Percentiles rank a stretch among this genome's conserved stretches.
Evolutionary conservation across 2,888 invertebrate species (phyloP).

Genomic region (Drosophila nr. perissopoda): DNA sequence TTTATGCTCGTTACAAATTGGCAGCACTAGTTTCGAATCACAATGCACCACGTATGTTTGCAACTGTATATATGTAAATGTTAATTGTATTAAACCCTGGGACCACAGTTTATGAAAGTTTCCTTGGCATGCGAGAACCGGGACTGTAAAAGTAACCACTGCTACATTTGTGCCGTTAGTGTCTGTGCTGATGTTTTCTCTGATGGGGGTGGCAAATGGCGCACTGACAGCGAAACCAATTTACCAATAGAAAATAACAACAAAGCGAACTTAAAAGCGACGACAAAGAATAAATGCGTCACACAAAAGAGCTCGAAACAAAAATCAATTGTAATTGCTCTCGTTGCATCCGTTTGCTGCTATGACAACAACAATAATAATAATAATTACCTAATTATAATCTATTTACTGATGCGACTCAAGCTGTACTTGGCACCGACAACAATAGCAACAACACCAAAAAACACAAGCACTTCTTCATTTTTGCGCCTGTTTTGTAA

Average conservation of each 20-base stretch:
- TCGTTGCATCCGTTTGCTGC: constrained; percentile 30
- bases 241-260: constrained; percentile 33
- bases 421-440: constrained; percentile 5
- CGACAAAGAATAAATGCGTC: constrained; percentile 46
- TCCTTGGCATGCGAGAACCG: constrained; percentile 4
- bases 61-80: not conserved
- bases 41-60: constrained; percentile 13
- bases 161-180: constrained; percentile 19
- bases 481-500: constrained; percentile 52
- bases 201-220: constrained; percentile 47
- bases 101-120: constrained; percentile 14
- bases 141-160: constrained; percentile 37
- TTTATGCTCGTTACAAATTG: not conserved
- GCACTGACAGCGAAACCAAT: constrained; percentile 44
- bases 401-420: not conserved
- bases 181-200: constrained; percentile 11
- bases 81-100: constrained; percentile 45
- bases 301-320: constrained; percentile 41
- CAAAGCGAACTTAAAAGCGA: constrained; percentile 15
- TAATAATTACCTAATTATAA: constrained; percentile 1
- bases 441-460: constrained; percentile 20
- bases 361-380: constrained; percentile 24
- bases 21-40: constrained; percentile 1
- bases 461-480: constrained; percentile 8
- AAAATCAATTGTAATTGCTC: constrained; percentile 60